Evolutionary conservation across 2,113 vertebrate species (phyloP), one percentile per base, ranked within the genome.

Genomic region (Nibea coibor): DNA sequence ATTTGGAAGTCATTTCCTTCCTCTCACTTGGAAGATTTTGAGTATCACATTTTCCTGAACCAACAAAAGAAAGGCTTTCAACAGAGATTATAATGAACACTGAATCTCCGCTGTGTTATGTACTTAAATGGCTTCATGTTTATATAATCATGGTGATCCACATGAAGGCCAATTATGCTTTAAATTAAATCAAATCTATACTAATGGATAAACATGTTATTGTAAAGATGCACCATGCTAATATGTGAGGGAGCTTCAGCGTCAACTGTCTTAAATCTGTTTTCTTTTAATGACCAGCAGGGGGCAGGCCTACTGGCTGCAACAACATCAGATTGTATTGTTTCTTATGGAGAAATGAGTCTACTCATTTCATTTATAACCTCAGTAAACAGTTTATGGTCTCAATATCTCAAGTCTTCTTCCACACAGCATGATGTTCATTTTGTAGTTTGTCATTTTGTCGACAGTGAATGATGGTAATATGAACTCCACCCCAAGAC

Each of bases 51-150:
- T 81, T 28, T 47, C 26, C 51, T 58, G 22, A 80, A 22, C 67
- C 66, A 78, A 73, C 67, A 86, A 56, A 48, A 80, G 45, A 43
- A 56, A 19, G 59, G 43, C 64, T 74, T 75, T 79, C 35, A 75
- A 69, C 16, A 42, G 19, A 9, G 35, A 73, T 77, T 71, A 67
- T 48, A 43, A 56, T 67, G 20, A 67, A 63, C 19, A 64, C 14
- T 80, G 61, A 74, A 10, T 42, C 17, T 64, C 63, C 42, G 50
- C 53, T 22, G 63, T 19, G 15, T 19, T 16, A 2, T 50, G 65
- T 17, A 39, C 1, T 47, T 35, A 24, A 43, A 22, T 48, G 35
- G 4, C 0, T 24, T 42, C 42, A 20, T 42, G 39, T 56, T 24
- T 9, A 12, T 2, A n/a, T 14, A 48, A 17, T 57, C n/a, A 71